A percentile compares a stretch with the other conserved stretches of the same genome.
Evolutionary conservation across 2,888 invertebrate species (phyloP).

Genomic region (Trypoxylon attenuatum): DNA sequence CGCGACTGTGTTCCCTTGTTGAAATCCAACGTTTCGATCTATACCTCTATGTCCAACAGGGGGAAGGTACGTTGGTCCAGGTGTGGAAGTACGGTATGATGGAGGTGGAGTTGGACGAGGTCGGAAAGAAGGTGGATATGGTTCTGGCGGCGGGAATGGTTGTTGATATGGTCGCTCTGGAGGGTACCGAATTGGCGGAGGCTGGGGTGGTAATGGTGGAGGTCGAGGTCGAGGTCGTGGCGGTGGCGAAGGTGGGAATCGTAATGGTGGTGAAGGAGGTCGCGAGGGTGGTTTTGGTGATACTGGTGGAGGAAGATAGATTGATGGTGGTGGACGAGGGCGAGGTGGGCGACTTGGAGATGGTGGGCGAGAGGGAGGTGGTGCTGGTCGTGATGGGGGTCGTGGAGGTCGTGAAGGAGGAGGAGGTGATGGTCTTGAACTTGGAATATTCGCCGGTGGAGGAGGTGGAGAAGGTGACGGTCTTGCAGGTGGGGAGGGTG

Average conservation of each 20-base stretch:
- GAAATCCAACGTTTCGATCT: not conserved
- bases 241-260: slow-evolving; percentile 17
- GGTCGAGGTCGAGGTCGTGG: slow-evolving; percentile 24
- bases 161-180: not conserved
- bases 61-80: slow-evolving; percentile 49
- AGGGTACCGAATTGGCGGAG: not conserved
- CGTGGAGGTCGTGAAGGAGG: slow-evolving; percentile 31
- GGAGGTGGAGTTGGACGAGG: slow-evolving; percentile 18
- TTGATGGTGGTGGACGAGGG: slow-evolving; percentile 8
- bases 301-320: not conserved
- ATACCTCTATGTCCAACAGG: slow-evolving; percentile 23
- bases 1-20: too few relatives aligned
- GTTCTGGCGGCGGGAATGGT: slow-evolving; percentile 12
- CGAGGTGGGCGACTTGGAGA: not conserved
- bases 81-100: slow-evolving; percentile 20
- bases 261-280: slow-evolving; percentile 13
- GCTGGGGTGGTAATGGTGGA: slow-evolving; percentile 10
- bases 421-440: slow-evolving; percentile 15
- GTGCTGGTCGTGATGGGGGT: slow-evolving; percentile 21
- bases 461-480: too few relatives aligned
- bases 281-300: slow-evolving; percentile 18
- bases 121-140: slow-evolving; percentile 19
- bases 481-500: too few relatives aligned
- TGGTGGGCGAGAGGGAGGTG: slow-evolving; percentile 4
- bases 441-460: slow-evolving; percentile 10